Base-by-base conservation (phyloP, 1,140 invertebrate genomes). In the Pteromalus puparum region DNA sequence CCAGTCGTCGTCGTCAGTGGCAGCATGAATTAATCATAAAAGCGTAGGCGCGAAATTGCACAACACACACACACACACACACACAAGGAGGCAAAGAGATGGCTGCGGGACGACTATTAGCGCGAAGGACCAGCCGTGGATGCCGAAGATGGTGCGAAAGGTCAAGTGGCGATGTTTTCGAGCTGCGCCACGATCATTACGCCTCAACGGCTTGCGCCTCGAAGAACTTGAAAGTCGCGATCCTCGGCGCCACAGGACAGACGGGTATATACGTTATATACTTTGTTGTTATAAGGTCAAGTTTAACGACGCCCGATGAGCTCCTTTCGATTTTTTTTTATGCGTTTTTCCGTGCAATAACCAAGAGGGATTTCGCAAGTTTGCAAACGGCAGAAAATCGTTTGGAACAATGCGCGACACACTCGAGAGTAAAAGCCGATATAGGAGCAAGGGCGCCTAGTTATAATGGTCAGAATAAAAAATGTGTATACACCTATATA, bases 231-330 rank as follows among this genome's bases (percentile, higher is more conserved):
- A 92, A 92, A 88, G 87, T 92, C 30, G 87, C 91, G 9, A 82
- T 92, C 30, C 68, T 91, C 5, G 91, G 91, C 12, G 90, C 89
- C 67, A 87, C 83, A 18, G 90, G 89, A 53, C 87, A 86, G 82
- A 90, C 88, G 34, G 91, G 91, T 91, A 86, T 85, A 46, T 9
- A 42, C 30, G n/a, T 34, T 34, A 34, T 34, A 34, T 34, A 34
- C 30, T 34, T 42, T 42, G 10, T 42, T 42, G 1, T 10, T 42
- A 1, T 61, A n/a, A 61, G 53, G 53, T 61, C 53, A 61, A 61
- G 53, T 61, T 61, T 61, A 61, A 61, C 53, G 53, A 61, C 21
- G 21, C n/a, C 2, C 53, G 53, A 61, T 61, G 18, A 28, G 5
- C 28, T 61, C 67, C 28, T 42, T 46, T 70, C 68, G 24, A 70